Evolutionary conservation across 2,113 vertebrate species (phyloP), one percentile per base, ranked within the genome.

Genomic region (Trematomus loennbergii): DNA sequence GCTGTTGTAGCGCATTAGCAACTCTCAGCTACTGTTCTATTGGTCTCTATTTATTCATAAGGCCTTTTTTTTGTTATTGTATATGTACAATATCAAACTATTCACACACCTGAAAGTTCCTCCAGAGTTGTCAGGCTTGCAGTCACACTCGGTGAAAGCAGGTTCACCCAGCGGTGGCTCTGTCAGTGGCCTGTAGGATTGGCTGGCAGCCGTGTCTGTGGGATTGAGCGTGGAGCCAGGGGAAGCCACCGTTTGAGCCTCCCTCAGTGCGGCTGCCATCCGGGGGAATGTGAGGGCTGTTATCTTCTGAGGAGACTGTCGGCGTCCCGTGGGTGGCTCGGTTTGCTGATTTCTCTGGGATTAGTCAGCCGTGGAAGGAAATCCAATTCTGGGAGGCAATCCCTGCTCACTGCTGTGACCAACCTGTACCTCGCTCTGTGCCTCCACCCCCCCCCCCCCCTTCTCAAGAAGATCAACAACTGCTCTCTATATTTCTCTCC

Each of bases 321-420:
- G 0, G 59, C 72, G 72, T 73, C 84, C 72, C 65, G 36, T 40
- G 53, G 84, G 85, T 83, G 80, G 84, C 78, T 86, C 75, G 53
- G 67, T 45, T 55, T 13, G 69, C 58, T 78, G 79, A 82, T 88
- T 85, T 83, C 75, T 70, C 48, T 36, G 43, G 72, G 77, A 85
- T 86, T 87, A 87, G 22, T 36, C 60, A 81, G 71, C 43, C 66
- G 59, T 66, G 59, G 78, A 83, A 71, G 48, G 64, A 80, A 89
- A 88, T 89, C 86, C 84, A 86, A 79, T 87, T 87, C 52, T 77
- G 71, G 63, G 45, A 78, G 25, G 60, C 69, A 40, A 68, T 83
- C 50, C 75, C 40, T 12, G 40, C 63, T 49, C 11, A 0, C 50
- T 80, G 36, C 65, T 53, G 22, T 62, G 48, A 75, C 75, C 66